phyloP scores from a whole-genome alignment of 1,140 invertebrate species.

The Acyrthosiphon pisum region DNA sequence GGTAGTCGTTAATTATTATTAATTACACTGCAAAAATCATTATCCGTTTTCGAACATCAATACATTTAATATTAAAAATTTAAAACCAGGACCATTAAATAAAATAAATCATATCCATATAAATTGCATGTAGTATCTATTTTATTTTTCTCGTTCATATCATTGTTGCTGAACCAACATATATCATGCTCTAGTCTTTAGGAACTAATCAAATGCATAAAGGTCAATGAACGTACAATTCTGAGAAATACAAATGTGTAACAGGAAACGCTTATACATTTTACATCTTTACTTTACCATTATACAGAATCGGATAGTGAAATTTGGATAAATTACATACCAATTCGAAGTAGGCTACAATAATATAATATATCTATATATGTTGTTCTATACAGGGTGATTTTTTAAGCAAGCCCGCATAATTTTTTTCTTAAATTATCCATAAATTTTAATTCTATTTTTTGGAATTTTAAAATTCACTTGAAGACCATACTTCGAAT shows the following conservation, averaged over 20 bases:
- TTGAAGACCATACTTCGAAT: no score
- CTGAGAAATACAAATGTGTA: background rate
- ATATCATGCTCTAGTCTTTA: background rate
- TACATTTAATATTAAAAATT: background rate
- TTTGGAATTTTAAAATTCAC: no score
- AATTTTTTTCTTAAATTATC: no score
- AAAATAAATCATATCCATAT: background rate
- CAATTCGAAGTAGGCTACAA: background rate
- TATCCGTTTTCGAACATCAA: background rate
- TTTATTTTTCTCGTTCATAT: background rate
- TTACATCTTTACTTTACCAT: background rate
- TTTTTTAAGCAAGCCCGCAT: no score
- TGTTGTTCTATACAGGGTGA: no score
- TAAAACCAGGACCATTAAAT: background rate
- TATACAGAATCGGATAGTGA: background rate
- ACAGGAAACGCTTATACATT: background rate
- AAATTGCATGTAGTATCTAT: background rate
- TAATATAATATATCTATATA: background rate
- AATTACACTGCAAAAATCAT: background rate
- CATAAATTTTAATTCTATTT: no score
- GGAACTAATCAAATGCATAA: background rate
- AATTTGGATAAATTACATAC: background rate
- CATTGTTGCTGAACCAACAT: background rate
- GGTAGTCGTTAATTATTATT: background rate
- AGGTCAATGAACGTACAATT: background rate